Evolutionary conservation across 2,113 vertebrate genomes (phyloP).

Genomic region (Sceloporus tristichus): DNA sequence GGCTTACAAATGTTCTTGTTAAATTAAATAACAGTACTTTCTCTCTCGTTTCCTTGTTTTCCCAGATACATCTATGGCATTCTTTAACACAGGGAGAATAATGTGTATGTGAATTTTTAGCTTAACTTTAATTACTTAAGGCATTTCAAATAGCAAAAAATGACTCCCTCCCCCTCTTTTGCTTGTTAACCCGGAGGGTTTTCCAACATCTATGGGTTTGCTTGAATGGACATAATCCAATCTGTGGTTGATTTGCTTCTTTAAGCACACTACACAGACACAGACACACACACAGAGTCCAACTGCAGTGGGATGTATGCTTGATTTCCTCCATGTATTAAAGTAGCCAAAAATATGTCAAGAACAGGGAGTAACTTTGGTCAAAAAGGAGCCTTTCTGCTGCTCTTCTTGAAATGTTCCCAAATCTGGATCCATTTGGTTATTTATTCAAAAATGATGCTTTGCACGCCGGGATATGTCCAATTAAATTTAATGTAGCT

Average conservation of each 20-base stretch:
- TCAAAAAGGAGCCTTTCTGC: background rate
- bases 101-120: slow-evolving; percentile 40
- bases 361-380: background rate
- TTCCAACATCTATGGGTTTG: slow-evolving; percentile 49
- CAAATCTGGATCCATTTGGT: too few species aligned
- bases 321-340: slow-evolving; percentile 1
- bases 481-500: too few species aligned
- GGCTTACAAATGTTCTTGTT: slow-evolving; percentile 48
- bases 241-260: slow-evolving; percentile 41
- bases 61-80: background rate
- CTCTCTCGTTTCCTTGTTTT: background rate
- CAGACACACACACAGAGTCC: background rate
- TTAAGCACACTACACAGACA: background rate
- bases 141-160: slow-evolving; percentile 21
- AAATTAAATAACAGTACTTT: slow-evolving; percentile 40
- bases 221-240: slow-evolving; percentile 53
- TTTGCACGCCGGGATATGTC: too few species aligned
- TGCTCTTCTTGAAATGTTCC: too few species aligned
- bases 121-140: slow-evolving; percentile 55
- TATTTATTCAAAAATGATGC: too few species aligned
- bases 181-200: slow-evolving; percentile 29
- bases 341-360: slow-evolving; percentile 14
- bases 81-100: slow-evolving; percentile 1
- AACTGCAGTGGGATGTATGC: background rate
- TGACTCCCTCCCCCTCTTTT: slow-evolving; percentile 10